Evolutionary conservation across 2,113 vertebrate genomes (phyloP).

Genomic region (Trichomycterus rosablanca): DNA sequence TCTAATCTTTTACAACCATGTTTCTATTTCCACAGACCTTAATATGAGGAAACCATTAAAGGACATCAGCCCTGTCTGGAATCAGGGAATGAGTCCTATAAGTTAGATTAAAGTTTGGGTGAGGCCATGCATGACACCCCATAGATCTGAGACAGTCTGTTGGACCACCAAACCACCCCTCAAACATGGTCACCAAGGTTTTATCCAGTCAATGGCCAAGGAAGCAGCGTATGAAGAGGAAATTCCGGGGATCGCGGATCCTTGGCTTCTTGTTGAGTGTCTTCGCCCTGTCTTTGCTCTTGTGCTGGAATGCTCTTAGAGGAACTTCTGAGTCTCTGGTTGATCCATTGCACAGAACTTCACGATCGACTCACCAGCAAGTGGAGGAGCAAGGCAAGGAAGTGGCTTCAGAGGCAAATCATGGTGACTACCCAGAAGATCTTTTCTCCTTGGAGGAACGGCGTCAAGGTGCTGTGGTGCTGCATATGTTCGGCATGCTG

Average conservation of each 20-base stretch:
- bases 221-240: conserved; percentile 73
- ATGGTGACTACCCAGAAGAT: conserved; percentile 88
- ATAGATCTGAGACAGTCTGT: background rate
- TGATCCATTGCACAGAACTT: conserved; percentile 75
- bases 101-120: background rate
- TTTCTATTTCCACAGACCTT: background rate
- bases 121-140: background rate
- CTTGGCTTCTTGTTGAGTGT: conserved; percentile 80
- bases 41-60: background rate
- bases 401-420: conserved; percentile 58
- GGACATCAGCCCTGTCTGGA: background rate
- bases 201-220: conserved; percentile 40
- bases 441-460: conserved; percentile 83
- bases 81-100: background rate
- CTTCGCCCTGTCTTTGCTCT: conserved; percentile 75
- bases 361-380: conserved; percentile 70
- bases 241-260: conserved; percentile 80
- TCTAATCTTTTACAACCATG: too few relatives aligned
- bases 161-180: conserved; percentile 24
- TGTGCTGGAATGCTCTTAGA: conserved; percentile 86
- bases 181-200: conserved; percentile 58
- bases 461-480: conserved; percentile 77
- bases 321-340: background rate
- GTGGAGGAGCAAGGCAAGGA: background rate
- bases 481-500: conserved; percentile 93